phyloP scores from a whole-genome alignment of 2,888 invertebrate genomes.

The Cryptus viduatorius region DNA sequence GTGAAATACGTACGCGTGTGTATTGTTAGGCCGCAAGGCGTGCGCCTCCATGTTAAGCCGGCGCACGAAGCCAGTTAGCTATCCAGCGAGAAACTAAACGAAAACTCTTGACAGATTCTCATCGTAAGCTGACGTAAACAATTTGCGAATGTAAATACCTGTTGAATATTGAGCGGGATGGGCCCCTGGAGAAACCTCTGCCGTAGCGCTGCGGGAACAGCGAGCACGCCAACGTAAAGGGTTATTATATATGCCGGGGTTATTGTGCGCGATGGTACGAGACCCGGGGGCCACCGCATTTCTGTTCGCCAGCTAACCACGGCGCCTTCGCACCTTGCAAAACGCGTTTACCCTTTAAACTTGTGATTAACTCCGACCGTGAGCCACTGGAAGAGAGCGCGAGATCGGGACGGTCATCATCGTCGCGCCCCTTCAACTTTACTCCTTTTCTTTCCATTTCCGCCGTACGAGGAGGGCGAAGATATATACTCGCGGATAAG shows the following conservation, averaged over 20 bases:
- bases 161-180: slow-evolving; percentile 80
- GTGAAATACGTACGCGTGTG: slow-evolving; percentile 28
- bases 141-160: slow-evolving; percentile 84
- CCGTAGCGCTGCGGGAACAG: background rate
- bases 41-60: slow-evolving; percentile 37
- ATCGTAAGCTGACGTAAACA: slow-evolving; percentile 83
- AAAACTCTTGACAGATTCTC: slow-evolving; percentile 82
- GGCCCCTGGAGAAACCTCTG: slow-evolving; percentile 7
- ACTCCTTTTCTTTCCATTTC: slow-evolving; percentile 26
- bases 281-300: slow-evolving; percentile 63
- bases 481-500: too few relatives aligned
- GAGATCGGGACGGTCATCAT: slow-evolving; percentile 29
- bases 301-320: slow-evolving; percentile 58
- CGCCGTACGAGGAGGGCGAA: background rate
- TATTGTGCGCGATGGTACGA: slow-evolving; percentile 1
- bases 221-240: slow-evolving; percentile 22
- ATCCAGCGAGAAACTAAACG: slow-evolving; percentile 72
- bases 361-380: slow-evolving; percentile 75
- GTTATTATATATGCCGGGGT: slow-evolving; percentile 25
- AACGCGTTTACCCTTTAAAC: slow-evolving; percentile 80
- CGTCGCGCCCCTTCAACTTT: background rate
- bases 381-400: slow-evolving; percentile 11
- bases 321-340: slow-evolving; percentile 75
- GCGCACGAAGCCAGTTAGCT: slow-evolving; percentile 66
- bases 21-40: slow-evolving; percentile 58